phyloP scores from a whole-genome alignment of 2,888 invertebrate species.

The Stenotaenia linearis region DNA sequence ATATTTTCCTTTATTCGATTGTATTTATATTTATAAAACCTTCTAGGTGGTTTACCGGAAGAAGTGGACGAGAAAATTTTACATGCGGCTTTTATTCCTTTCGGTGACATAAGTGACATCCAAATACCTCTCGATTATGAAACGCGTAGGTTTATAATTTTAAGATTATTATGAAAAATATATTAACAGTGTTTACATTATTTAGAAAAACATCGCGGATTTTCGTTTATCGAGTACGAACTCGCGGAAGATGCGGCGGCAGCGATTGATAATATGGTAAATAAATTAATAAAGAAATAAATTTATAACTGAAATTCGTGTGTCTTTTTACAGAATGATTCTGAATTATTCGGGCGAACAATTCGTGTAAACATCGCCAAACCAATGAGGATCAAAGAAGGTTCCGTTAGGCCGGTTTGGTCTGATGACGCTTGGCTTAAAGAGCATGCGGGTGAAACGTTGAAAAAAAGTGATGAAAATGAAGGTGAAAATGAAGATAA shows the following conservation, averaged over 20 bases:
- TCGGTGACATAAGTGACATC: constrained; percentile 96
- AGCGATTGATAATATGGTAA: constrained; percentile 97
- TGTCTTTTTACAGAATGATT: constrained; percentile 84
- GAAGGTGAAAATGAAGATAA: constrained; percentile 38
- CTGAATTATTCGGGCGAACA: constrained; percentile 93
- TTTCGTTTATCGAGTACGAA: constrained; percentile 98
- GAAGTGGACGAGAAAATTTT: constrained; percentile 94
- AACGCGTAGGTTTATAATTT: constrained; percentile 48
- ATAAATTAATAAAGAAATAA: constrained; percentile 34
- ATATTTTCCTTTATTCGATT: neutral
- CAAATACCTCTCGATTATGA: constrained; percentile 98
- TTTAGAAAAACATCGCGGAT: constrained; percentile 88
- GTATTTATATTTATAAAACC: neutral
- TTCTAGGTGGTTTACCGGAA: constrained; percentile 70
- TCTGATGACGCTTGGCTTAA: constrained; percentile 97
- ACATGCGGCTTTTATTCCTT: constrained; percentile 95
- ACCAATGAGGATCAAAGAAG: constrained; percentile 93
- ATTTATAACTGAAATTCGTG: too few species aligned
- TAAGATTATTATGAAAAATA: too few species aligned
- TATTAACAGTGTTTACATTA: constrained; percentile 46
- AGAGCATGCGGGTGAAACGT: constrained; percentile 88
- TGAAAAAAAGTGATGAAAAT: constrained; percentile 46
- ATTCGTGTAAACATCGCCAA: constrained; percentile 95
- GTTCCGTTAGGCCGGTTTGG: constrained; percentile 93
- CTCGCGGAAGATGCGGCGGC: constrained; percentile 95